phyloP scores from a whole-genome alignment of 2,797 vertebrate species.

The Oryzias dopingdopingensis region DNA sequence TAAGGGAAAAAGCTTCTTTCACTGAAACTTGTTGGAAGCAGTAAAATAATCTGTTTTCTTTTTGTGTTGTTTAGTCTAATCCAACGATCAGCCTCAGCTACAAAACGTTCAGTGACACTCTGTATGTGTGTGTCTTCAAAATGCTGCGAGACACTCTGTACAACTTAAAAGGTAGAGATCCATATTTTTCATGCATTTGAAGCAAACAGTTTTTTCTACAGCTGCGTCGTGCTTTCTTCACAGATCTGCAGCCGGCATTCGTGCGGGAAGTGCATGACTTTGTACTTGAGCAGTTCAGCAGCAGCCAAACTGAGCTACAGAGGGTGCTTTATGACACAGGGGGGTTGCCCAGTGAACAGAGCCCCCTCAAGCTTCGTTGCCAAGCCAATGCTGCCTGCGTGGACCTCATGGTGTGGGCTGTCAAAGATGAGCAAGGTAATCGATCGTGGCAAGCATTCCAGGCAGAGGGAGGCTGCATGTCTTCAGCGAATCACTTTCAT shows the following conservation, averaged over 20 bases:
- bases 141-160: conserved; percentile 96
- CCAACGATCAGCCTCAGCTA: conserved; percentile 83
- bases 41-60: conserved; percentile 17
- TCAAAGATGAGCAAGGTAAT: conserved; percentile 95
- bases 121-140: conserved; percentile 95
- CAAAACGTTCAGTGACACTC: conserved; percentile 89
- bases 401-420: conserved; percentile 98
- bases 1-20: conserved; percentile 40
- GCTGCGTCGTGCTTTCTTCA: background rate
- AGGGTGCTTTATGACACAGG: conserved; percentile 88
- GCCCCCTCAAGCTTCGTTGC: conserved; percentile 90
- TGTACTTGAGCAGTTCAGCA: conserved; percentile 93
- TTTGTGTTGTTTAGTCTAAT: conserved; percentile 73
- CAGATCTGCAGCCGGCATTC: conserved; percentile 85
- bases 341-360: conserved; percentile 83
- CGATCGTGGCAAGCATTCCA: conserved; percentile 5
- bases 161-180: conserved; percentile 87
- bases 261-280: conserved; percentile 95
- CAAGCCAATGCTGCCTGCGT: conserved; percentile 96
- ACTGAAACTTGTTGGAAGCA: background rate
- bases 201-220: background rate
- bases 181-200: conserved; percentile 7
- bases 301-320: conserved; percentile 92
- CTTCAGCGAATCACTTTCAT: conserved; percentile 5
- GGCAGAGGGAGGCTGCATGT: conserved; percentile 13